Evolutionary conservation across 2,888 invertebrate genomes (phyloP), one percentile per base, ranked within the genome.

Genomic region (Keiferia lycopersicella): DNA sequence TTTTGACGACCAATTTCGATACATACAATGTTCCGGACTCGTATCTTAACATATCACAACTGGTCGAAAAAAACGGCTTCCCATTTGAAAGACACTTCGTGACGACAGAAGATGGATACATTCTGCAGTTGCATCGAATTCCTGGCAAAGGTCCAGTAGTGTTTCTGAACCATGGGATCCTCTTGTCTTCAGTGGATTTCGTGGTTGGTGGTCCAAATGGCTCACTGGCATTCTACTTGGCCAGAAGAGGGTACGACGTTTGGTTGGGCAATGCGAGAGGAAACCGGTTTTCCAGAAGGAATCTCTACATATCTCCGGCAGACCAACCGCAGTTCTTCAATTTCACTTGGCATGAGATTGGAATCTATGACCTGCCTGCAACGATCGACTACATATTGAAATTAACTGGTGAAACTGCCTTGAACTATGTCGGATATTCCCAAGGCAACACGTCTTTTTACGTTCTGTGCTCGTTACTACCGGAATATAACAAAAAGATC

Each of bases 221-320:
- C 71, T 93, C 84, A 78, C 80, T 77, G 16, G 95, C 82, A 73
- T 94, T 89, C 84, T 86, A 93, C 73, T 91, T 95, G 56, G 87
- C 93, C 0, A 92, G 93, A 68, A 77, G 80, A 12, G 94, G 94
- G 10, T 94, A 93, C 70, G 95, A 95, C 72, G 94, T 95, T 1
- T 97, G 96, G 96, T 71, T 96, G 68, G 95, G 95, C 2, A 97
- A 97, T 82, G 92, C 93, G 18, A 87, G 96, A 65, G 96, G 96
- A 12, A 96, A 95, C 78, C 92, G 91, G 0, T 94, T 94, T 75
- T 91, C 92, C 1, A 81, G 85, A 56, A 51, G 64, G 7, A 22
- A 67, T 18, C 81, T 78, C n/a, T 94, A 95, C 72, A 71, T 73
- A 0, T 67, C 79, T 30, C 73, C 86, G 1, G 67, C 12, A n/a